Conservation (phyloP, 1,140 invertebrate species). For the Monochamus saltuarius region DNA sequence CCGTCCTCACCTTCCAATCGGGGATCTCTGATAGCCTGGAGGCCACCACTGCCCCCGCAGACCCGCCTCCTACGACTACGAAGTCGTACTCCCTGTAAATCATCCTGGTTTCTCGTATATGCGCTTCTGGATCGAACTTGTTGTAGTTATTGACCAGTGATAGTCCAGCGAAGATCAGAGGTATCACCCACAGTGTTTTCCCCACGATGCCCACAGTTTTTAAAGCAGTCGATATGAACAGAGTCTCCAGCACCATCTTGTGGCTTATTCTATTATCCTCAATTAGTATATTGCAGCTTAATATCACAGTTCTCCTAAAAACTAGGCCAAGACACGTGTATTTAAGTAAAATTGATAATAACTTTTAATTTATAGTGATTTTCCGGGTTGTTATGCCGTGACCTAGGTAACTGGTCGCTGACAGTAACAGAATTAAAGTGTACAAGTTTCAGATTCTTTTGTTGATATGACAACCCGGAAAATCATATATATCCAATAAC, state of each 20-base stretch:
- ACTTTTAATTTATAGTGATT: too few relatives aligned
- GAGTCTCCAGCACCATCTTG: conserved; percentile 68
- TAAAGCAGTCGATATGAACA: conserved; percentile 71
- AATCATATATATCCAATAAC: too few relatives aligned
- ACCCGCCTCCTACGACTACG: conserved; percentile 86
- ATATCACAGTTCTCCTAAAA: conserved; percentile 21
- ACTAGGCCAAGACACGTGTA: not conserved
- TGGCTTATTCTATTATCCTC: not conserved
- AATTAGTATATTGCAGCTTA: not conserved
- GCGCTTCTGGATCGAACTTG: conserved; percentile 75
- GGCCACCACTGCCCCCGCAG: conserved; percentile 86
- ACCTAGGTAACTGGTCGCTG: too few relatives aligned
- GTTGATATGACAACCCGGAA: too few relatives aligned
- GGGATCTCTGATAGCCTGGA: conserved; percentile 82
- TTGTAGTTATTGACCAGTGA: conserved; percentile 77
- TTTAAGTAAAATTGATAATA: too few relatives aligned
- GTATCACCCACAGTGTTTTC: conserved; percentile 79
- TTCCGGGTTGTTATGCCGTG: too few relatives aligned
- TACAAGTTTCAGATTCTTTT: too few relatives aligned
- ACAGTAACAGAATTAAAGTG: too few relatives aligned
- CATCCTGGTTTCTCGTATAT: conserved; percentile 60
- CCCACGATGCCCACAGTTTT: conserved; percentile 73
- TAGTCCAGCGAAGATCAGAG: conserved; percentile 75
- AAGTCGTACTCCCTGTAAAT: conserved; percentile 75
- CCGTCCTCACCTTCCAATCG: conserved; percentile 67